Conservation (phyloP, 2,113 vertebrate genomes). For the Antechinus flavipes region DNA sequence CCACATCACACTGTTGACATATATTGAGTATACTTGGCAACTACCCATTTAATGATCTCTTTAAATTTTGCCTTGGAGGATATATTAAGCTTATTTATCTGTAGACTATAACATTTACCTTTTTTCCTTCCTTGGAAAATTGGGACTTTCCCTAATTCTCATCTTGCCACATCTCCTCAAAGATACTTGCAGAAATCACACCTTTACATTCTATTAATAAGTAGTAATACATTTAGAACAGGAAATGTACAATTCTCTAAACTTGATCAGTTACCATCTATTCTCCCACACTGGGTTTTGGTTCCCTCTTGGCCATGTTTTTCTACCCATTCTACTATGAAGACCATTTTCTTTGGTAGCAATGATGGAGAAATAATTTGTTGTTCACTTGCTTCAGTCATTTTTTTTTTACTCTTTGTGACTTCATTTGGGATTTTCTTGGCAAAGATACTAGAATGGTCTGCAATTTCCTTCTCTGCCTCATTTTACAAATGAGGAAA, state of each 20-base stretch:
- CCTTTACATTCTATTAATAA: neutral
- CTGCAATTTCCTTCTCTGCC: neutral
- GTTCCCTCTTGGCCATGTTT: neutral
- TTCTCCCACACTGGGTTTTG: neutral
- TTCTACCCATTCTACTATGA: neutral
- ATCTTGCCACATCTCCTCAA: neutral
- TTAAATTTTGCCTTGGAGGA: neutral
- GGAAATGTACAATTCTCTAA: neutral
- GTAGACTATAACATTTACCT: neutral
- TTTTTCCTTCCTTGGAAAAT: neutral
- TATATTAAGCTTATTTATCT: neutral
- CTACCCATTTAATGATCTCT: neutral
- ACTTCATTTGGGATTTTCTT: neutral
- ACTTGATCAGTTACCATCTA: neutral
- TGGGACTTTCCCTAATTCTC: neutral
- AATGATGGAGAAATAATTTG: neutral
- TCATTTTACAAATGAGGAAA: neutral
- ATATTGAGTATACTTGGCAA: neutral
- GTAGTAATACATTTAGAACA: neutral
- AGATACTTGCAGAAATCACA: neutral
- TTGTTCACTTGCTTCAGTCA: neutral
- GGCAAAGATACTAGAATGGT: neutral
- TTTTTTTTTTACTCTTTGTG: neutral
- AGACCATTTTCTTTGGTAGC: neutral
- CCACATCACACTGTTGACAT: neutral